Evolutionary conservation across 1,140 invertebrate species (phyloP).

Genomic region (Diorhabda carinulata): DNA sequence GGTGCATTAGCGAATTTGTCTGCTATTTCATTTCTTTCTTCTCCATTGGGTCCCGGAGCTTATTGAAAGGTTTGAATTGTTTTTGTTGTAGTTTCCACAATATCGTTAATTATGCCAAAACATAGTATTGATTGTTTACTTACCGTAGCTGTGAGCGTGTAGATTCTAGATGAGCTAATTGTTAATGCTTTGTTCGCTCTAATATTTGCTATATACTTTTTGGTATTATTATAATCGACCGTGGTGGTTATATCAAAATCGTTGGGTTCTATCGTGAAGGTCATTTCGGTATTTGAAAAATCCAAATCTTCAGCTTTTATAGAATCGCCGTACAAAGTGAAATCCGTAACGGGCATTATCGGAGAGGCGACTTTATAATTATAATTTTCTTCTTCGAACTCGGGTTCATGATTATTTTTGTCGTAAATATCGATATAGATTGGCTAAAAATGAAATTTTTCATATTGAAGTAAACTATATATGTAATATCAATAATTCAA

Average conservation of each 20-base stretch:
- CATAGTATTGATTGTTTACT: slow-evolving; percentile 6
- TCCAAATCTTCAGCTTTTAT: slow-evolving; percentile 31
- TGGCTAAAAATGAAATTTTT: not conserved
- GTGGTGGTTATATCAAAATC: slow-evolving; percentile 21
- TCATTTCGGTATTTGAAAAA: slow-evolving; percentile 32
- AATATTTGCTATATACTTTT: slow-evolving; percentile 23
- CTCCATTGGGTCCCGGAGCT: no score
- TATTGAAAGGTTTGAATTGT: no score
- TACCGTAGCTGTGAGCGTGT: slow-evolving; percentile 27
- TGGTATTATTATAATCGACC: slow-evolving; percentile 5
- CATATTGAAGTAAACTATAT: not conserved
- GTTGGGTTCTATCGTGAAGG: slow-evolving; percentile 25
- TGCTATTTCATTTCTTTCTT: no score
- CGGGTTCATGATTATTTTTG: slow-evolving; percentile 24
- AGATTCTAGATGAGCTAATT: slow-evolving; percentile 18
- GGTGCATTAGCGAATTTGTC: no score
- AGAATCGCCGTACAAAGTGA: slow-evolving; percentile 25
- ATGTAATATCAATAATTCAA: not conserved
- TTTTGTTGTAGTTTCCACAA: no score
- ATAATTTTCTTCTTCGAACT: slow-evolving; percentile 19
- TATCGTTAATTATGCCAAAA: no score
- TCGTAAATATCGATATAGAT: slow-evolving; percentile 3
- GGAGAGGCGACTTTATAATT: slow-evolving; percentile 32
- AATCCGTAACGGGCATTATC: slow-evolving; percentile 26
- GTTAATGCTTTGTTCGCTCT: slow-evolving; percentile 9